Conservation (phyloP, 1,140 invertebrate species). For the Zeugodacus cucurbitae region DNA sequence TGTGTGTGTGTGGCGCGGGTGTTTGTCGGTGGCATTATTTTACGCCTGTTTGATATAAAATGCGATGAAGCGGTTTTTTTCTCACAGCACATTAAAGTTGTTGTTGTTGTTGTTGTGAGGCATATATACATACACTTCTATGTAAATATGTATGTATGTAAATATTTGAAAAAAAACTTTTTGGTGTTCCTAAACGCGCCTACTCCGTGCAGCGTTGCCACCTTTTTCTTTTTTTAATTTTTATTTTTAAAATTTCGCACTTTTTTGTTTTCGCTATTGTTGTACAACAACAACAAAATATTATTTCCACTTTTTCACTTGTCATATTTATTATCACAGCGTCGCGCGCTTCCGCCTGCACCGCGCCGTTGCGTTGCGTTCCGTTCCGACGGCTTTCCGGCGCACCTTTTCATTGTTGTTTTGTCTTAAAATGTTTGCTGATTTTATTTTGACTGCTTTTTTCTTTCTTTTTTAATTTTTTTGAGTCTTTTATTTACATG, state of each 20-base stretch:
- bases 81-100: neutral
- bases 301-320: neutral
- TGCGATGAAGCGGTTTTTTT: neutral
- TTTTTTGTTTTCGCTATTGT: no score
- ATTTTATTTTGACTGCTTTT: neutral
- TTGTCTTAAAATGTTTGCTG: neutral
- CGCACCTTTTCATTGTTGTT: neutral
- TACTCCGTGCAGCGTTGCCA: neutral
- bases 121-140: neutral
- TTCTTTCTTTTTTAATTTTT: neutral
- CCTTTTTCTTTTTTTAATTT: neutral
- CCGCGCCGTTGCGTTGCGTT: neutral
- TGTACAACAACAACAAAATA: neutral
- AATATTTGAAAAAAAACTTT: neutral
- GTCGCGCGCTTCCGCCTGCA: neutral
- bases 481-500: neutral
- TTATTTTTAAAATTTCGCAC: neutral
- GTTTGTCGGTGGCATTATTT: neutral
- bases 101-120: neutral
- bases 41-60: neutral
- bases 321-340: conserved; percentile 5
- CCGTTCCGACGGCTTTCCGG: neutral
- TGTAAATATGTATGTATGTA: neutral
- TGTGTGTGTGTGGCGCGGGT: neutral
- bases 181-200: neutral